These are phyloP conservation scores for Eurytoma californica DNA, from an alignment of 2,888 invertebrate genomes.

Conservation along the genomic window DNA sequence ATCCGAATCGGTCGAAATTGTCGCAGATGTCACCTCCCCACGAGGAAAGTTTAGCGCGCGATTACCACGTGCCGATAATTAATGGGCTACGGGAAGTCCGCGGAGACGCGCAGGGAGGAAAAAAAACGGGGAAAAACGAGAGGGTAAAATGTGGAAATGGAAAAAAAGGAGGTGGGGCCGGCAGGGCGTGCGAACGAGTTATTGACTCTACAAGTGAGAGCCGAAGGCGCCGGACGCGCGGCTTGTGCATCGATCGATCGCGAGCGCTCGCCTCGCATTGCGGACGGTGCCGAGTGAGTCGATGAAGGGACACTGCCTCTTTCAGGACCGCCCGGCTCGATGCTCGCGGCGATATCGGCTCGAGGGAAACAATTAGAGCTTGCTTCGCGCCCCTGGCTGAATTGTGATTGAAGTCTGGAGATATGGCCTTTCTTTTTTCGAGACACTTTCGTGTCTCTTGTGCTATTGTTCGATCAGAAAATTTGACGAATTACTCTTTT, in stretches of 20 bases:
- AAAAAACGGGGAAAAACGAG: not conserved
- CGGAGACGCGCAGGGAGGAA: too few relatives aligned
- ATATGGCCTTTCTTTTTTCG: too few relatives aligned
- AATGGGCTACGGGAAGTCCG: slow-evolving; percentile 20
- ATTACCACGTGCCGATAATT: slow-evolving; percentile 25
- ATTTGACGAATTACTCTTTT: too few relatives aligned
- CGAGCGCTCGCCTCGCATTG: slow-evolving; percentile 24
- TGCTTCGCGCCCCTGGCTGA: not conserved
- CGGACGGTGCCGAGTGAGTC: not conserved
- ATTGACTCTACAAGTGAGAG: slow-evolving; percentile 49
- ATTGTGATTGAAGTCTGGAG: too few relatives aligned
- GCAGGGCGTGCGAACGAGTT: slow-evolving; percentile 15
- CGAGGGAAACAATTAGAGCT: slow-evolving; percentile 29
- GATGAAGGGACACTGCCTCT: slow-evolving; percentile 34
- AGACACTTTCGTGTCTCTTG: too few relatives aligned
- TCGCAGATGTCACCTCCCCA: not conserved
- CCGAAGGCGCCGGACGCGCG: not conserved
- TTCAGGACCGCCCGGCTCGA: slow-evolving; percentile 38
- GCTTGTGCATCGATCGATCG: not conserved
- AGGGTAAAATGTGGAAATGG: slow-evolving; percentile 18
- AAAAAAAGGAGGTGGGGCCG: not conserved
- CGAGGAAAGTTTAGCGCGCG: slow-evolving; percentile 18
- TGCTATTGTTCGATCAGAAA: too few relatives aligned
- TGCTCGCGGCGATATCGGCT: slow-evolving; percentile 9
- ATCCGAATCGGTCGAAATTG: slow-evolving; percentile 29